Evolutionary conservation across 1,140 invertebrate species (phyloP), one percentile per base, ranked within the genome.

Genomic region (Drosophila kanapiae): DNA sequence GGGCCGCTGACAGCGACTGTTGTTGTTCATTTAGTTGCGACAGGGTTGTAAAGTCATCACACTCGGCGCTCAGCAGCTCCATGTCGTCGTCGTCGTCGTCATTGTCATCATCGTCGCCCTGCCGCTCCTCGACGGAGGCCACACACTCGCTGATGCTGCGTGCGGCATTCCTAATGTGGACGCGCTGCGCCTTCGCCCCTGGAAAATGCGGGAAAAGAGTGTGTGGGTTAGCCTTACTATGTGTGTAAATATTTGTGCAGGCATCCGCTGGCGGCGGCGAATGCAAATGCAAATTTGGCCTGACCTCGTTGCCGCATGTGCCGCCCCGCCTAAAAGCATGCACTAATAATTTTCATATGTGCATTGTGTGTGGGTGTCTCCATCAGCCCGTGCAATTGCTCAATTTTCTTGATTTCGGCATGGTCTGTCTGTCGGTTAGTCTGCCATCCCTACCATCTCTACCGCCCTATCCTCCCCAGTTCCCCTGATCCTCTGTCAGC

Each of bases 11-110:
- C 74, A 65, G 67, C 56, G 70, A 56, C 62, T 91, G 78, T 80
- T 90, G 84, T 77, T 90, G 82, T 80, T 92, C 91, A 92, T 92
- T 92, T 87, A 92, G 83, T 92, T 92, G 91, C 65, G 85, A 92
- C 74, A 92, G 75, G 64, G 82, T 91, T 84, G 91, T 91, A 79
- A 92, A 92, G 79, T 83, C 88, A 83, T 91, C 87, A 69, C 79
- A 92, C 70, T 92, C 87, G 67, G 85, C 91, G 69, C 76, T 91
- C 59, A 82, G 65, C 83, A 83, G 69, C 49, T 80, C 83, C 75
- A 80, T 81, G 56, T 87, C 80, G 70, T 76, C 78, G 56, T 83
- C 76, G 48, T 80, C 70, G 5, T 67, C 80, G 38, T 75, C 59
- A 7, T 60, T 70, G 31, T 56, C 69, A 35, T 56, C 58, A 40